Evolutionary conservation across 2,113 vertebrate genomes (phyloP).

Genomic region (Triplophysa siluroides): DNA sequence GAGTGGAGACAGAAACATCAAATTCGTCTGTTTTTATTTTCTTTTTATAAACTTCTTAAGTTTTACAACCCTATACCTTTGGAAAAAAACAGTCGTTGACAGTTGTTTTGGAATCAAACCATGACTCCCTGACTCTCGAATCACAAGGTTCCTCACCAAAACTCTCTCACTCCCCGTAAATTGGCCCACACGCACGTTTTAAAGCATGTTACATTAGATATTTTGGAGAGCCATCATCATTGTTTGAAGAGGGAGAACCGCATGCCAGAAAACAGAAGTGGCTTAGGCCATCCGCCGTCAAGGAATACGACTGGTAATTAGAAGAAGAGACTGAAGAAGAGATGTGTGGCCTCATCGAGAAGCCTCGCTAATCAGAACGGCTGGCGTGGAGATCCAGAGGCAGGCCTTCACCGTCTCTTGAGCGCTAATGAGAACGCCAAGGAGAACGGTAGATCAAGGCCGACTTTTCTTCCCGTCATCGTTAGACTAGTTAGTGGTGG

Average conservation of each 20-base stretch:
- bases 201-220: background rate
- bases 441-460: slow-evolving; percentile 39
- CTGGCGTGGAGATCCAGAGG: slow-evolving; percentile 22
- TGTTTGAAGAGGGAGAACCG: background rate
- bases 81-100: background rate
- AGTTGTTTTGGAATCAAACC: background rate
- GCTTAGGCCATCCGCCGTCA: slow-evolving; percentile 6
- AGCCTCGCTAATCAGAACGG: slow-evolving; percentile 42
- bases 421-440: slow-evolving; percentile 30
- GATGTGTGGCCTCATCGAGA: slow-evolving; percentile 33
- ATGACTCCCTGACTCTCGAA: background rate
- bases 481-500: slow-evolving; percentile 31
- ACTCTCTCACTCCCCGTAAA: background rate
- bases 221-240: slow-evolving; percentile 4
- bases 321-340: slow-evolving; percentile 22
- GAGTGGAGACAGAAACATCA: too few species aligned
- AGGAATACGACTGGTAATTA: slow-evolving; percentile 46
- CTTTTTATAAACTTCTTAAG: too few species aligned
- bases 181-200: background rate
- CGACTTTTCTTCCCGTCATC: slow-evolving; percentile 27
- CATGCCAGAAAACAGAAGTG: slow-evolving; percentile 25
- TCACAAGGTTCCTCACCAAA: background rate
- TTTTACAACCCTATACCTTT: background rate
- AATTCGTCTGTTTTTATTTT: too few species aligned
- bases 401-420: slow-evolving; percentile 34